Evolutionary conservation across 2,113 vertebrate species (phyloP).

Genomic region (Nothocercus nigrocapillus): DNA sequence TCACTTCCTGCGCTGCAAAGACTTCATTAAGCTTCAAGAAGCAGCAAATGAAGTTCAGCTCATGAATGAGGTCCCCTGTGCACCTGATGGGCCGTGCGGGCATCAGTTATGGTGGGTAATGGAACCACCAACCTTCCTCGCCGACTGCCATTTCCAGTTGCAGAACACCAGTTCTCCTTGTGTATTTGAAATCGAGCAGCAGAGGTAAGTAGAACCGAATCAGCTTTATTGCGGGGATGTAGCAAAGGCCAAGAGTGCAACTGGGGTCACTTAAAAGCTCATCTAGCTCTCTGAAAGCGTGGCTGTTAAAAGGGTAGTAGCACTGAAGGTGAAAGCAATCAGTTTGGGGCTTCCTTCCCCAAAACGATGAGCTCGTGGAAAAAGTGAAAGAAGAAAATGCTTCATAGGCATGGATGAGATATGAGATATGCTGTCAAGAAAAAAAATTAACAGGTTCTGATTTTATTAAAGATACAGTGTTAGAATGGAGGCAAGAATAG

Average conservation of each 20-base stretch:
- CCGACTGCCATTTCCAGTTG: not conserved
- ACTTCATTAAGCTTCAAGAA: not conserved
- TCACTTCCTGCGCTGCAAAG: not conserved
- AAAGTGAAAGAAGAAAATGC: not conserved
- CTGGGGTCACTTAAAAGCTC: conserved; percentile 39
- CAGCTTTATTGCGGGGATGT: not conserved
- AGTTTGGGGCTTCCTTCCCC: not conserved
- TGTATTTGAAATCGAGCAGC: not conserved
- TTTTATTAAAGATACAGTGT: not conserved
- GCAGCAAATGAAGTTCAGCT: not conserved
- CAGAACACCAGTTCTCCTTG: not conserved
- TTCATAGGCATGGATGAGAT: not conserved
- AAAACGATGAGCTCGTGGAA: not conserved
- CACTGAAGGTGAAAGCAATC: not conserved
- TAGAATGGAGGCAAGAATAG: not conserved
- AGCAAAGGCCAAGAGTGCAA: not conserved
- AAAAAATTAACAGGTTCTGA: not conserved
- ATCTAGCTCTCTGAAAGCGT: conserved; percentile 22
- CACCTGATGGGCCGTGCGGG: not conserved
- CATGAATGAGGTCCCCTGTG: fast-evolving
- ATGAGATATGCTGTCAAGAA: not conserved
- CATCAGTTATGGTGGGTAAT: not conserved
- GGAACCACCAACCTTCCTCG: not conserved
- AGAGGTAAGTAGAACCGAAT: conserved; percentile 44
- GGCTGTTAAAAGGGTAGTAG: conserved; percentile 12